Conservation (phyloP, 64 coral and sea anemone species). For the Dendrophyllia cribrosa region DNA sequence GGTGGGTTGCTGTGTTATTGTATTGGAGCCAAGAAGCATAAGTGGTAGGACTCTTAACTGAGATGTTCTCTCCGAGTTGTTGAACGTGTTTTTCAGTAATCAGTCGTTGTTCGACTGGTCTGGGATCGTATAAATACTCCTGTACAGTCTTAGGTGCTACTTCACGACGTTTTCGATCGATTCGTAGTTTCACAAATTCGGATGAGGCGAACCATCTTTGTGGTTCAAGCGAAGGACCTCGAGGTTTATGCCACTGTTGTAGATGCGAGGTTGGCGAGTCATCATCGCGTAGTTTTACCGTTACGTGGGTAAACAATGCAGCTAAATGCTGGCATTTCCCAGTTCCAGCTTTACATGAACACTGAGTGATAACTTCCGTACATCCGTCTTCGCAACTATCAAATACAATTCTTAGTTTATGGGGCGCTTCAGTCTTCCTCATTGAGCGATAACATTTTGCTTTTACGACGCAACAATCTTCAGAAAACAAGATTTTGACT, state of each 20-base stretch:
- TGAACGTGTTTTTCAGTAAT: conserved; percentile 16
- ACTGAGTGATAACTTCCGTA: no score
- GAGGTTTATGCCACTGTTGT: conserved; percentile 6
- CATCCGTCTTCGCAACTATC: no score
- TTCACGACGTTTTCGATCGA: neutral
- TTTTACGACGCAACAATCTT: conserved; percentile 10
- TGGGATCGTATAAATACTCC: conserved; percentile 29
- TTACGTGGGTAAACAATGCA: no score
- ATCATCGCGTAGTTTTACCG: conserved; percentile 19
- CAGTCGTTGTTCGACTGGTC: neutral
- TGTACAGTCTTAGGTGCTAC: conserved; percentile 26
- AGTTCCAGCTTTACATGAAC: no score
- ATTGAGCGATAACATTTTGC: conserved; percentile 10
- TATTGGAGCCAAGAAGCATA: conserved; percentile 30
- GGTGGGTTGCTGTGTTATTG: neutral
- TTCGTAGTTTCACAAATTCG: conserved; percentile 9
- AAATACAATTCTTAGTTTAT: no score
- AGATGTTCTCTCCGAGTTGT: neutral
- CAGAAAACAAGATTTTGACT: conserved; percentile 2
- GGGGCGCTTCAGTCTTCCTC: conserved; percentile 10
- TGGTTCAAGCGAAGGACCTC: conserved; percentile 16
- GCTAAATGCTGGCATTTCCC: no score
- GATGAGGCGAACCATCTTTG: conserved; percentile 24
- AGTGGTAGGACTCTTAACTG: conserved; percentile 9
- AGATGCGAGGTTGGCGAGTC: neutral